These are phyloP conservation scores for Macrosoma leucophasiata DNA, from an alignment of 2,888 invertebrate genomes.

Conservation along the genomic window DNA sequence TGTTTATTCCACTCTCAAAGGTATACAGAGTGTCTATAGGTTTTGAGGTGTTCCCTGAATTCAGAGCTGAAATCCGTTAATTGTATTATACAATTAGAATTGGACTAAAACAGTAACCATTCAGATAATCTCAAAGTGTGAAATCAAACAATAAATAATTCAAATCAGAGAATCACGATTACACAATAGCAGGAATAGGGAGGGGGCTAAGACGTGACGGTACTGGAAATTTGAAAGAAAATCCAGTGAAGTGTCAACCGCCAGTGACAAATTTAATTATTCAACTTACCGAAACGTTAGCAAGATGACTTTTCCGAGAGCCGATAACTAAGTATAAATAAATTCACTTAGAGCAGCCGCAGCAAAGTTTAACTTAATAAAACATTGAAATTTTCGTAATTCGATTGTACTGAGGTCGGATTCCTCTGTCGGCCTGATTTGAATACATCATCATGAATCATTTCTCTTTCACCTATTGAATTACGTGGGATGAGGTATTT, in stretches of 20 bases:
- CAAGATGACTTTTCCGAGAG: constrained; percentile 70
- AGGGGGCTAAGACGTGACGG: constrained; percentile 57
- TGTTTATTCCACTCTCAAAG: no score
- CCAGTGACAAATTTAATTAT: constrained; percentile 73
- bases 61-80: no score
- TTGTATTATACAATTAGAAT: constrained; percentile 16
- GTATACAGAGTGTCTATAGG: no score
- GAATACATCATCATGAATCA: constrained; percentile 67
- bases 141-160: constrained; percentile 73
- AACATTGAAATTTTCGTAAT: constrained; percentile 73
- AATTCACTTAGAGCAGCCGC: constrained; percentile 72
- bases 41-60: no score
- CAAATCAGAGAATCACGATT: constrained; percentile 66
- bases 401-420: constrained; percentile 62
- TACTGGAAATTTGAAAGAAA: constrained; percentile 64
- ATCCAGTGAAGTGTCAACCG: constrained; percentile 70
- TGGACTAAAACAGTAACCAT: constrained; percentile 18
- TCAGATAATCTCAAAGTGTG: constrained; percentile 39
- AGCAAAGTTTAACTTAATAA: constrained; percentile 74
- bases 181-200: constrained; percentile 48
- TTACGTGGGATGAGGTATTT: no score
- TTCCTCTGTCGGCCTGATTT: constrained; percentile 55
- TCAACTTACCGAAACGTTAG: constrained; percentile 73
- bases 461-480: constrained; percentile 41
- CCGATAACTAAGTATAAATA: constrained; percentile 75